Conservation (phyloP, 2,888 invertebrate species). For the Rotaria macrura region DNA sequence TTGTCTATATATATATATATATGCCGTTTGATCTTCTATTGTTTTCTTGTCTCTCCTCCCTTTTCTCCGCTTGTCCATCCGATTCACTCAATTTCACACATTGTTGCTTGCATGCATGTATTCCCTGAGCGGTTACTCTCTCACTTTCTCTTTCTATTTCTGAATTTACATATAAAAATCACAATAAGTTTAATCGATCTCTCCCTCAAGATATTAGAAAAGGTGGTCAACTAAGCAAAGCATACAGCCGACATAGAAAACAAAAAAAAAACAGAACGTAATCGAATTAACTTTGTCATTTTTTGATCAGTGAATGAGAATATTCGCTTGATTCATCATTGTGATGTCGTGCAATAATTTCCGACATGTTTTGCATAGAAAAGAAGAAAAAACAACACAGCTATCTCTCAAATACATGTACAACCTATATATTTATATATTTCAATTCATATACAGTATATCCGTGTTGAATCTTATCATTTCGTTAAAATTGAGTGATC, state of each 20-base stretch:
- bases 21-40: neutral
- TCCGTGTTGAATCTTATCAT: constrained; percentile 3
- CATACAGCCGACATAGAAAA: neutral
- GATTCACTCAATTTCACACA: constrained; percentile 8
- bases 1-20: neutral
- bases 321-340: constrained; percentile 26
- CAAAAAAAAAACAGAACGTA: neutral
- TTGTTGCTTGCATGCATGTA: neutral
- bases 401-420: too few relatives aligned
- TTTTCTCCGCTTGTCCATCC: constrained; percentile 1
- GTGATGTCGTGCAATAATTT: constrained; percentile 46
- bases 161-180: neutral
- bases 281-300: neutral
- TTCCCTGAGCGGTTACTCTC: neutral
- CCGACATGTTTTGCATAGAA: constrained; percentile 69
- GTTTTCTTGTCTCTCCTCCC: neutral
- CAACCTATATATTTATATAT: too few relatives aligned
- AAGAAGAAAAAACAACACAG: too few relatives aligned
- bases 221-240: neutral
- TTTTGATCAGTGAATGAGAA: neutral
- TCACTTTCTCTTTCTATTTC: neutral
- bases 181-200: constrained; percentile 12
- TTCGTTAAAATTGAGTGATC: constrained; percentile 1
- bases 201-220: neutral
- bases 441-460: constrained; percentile 5